These are phyloP conservation scores for Ochotona princeps DNA, from an alignment of 2,113 vertebrate species.

Conservation along the genomic window DNA sequence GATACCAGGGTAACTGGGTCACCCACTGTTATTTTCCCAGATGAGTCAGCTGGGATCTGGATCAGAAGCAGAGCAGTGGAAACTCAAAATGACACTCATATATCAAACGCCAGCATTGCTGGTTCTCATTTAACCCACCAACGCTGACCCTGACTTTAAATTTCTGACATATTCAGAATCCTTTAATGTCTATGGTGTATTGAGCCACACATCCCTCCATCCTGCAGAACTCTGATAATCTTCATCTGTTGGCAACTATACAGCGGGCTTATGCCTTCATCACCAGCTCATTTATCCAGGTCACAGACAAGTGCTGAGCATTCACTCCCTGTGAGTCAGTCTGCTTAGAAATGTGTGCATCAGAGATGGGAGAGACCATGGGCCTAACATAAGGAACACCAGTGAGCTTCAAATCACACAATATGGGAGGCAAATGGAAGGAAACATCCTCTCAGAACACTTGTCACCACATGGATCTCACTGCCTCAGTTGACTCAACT, in stretches of 20 bases:
- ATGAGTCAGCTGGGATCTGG: too few relatives aligned
- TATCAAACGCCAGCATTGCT: too few relatives aligned
- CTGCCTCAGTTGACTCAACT: background rate
- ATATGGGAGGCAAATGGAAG: background rate
- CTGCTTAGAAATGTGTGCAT: background rate
- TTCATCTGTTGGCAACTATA: fast-evolving
- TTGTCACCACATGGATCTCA: background rate
- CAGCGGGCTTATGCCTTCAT: background rate
- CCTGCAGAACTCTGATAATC: fast-evolving
- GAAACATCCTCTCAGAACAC: fast-evolving
- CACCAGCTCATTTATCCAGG: background rate
- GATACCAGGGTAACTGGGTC: too few relatives aligned
- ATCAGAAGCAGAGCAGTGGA: too few relatives aligned
- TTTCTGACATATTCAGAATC: background rate
- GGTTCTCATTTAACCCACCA: too few relatives aligned
- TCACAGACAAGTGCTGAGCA: background rate
- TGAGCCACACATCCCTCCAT: fast-evolving
- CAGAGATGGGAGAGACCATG: background rate
- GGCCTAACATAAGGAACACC: background rate
- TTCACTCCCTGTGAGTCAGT: background rate
- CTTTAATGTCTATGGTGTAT: background rate
- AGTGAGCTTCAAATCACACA: background rate
- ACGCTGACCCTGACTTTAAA: too few relatives aligned
- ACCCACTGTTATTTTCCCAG: too few relatives aligned
- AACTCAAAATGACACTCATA: too few relatives aligned